Evolutionary conservation across 2,797 vertebrate genomes (phyloP).

Genomic region (Sitta carolinensis): DNA sequence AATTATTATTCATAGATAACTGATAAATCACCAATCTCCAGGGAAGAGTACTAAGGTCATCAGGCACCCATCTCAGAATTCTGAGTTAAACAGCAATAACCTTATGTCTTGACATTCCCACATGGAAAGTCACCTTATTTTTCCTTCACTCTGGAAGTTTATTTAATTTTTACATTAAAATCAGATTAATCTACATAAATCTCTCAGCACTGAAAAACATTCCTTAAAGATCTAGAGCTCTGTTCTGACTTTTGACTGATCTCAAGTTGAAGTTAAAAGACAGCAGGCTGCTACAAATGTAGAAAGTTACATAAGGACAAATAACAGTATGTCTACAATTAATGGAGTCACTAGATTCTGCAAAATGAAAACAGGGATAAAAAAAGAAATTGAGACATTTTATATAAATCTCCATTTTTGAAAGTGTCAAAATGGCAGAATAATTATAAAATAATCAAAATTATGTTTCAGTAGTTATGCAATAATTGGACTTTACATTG

Average conservation of each 20-base stretch:
- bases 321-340: not conserved
- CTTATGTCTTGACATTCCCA: not conserved
- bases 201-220: not conserved
- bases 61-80: not conserved
- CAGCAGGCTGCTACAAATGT: not conserved
- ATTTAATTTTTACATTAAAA: not conserved
- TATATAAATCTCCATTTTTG: not conserved
- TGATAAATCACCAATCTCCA: not conserved
- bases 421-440: not conserved
- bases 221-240: not conserved
- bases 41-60: not conserved
- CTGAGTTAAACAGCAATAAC: not conserved
- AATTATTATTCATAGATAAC: not conserved
- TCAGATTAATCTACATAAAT: not conserved
- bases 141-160: not conserved
- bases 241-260: not conserved
- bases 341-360: not conserved
- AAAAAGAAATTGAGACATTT: not conserved
- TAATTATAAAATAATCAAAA: not conserved
- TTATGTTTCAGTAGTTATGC: not conserved
- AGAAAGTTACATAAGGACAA: not conserved
- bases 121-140: not conserved
- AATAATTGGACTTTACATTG: not conserved
- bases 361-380: not conserved
- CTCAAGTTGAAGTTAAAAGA: not conserved